Conservation (phyloP, 2,113 vertebrate genomes). For the Psilopogon haemacephalus region DNA sequence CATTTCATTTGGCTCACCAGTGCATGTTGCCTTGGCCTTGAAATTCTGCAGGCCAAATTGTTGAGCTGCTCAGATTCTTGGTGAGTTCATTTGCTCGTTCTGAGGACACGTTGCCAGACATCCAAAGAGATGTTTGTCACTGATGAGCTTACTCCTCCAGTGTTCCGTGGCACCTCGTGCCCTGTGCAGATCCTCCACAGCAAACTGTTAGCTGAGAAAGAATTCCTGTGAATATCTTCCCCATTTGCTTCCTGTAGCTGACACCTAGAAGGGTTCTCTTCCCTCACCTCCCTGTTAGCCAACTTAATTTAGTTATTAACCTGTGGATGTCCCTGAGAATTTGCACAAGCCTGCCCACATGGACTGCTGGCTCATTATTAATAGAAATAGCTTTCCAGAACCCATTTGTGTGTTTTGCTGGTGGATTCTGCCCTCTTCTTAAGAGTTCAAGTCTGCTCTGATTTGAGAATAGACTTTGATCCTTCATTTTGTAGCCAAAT, state of each 20-base stretch:
- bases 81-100: background rate
- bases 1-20: background rate
- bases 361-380: conserved; percentile 8
- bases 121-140: background rate
- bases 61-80: background rate
- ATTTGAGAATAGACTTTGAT: conserved; percentile 35
- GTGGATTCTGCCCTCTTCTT: background rate
- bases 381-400: conserved; percentile 32
- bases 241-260: background rate
- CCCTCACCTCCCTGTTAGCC: background rate
- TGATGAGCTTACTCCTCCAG: background rate
- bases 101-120: background rate
- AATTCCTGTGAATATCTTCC: background rate
- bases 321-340: background rate
- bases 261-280: background rate
- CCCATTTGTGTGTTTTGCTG: conserved; percentile 27
- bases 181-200: background rate
- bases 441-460: background rate
- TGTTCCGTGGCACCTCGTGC: background rate
- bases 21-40: background rate
- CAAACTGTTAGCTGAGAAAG: background rate
- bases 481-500: conserved; percentile 2
- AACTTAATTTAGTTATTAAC: conserved; percentile 3
- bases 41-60: background rate
- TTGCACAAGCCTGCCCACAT: background rate